These are phyloP conservation scores for Dicentrarchus labrax DNA, from an alignment of 2,113 vertebrate species.

Conservation along the genomic window DNA sequence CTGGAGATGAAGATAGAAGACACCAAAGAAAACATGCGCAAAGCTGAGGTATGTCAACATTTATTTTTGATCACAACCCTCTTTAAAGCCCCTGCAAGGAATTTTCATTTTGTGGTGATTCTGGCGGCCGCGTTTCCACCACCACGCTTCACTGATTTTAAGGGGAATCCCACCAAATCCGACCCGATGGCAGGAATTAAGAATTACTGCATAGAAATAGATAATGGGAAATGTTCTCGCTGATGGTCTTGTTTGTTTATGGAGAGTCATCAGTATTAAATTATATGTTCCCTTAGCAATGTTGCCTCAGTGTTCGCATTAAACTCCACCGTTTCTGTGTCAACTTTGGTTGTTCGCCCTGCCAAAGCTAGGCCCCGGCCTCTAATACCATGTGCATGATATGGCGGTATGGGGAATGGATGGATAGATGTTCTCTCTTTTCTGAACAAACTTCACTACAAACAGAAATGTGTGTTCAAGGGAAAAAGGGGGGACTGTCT, in stretches of 20 bases:
- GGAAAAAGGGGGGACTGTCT: too few relatives aligned
- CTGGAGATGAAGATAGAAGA: conserved; percentile 96
- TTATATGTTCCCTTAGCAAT: background rate
- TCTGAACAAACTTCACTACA: background rate
- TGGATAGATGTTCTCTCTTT: background rate
- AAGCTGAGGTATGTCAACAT: conserved; percentile 88
- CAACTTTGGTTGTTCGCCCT: background rate
- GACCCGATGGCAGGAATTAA: too few relatives aligned
- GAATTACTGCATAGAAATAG: too few relatives aligned
- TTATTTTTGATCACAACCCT: background rate
- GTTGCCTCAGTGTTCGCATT: conserved; percentile 11
- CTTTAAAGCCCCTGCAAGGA: background rate
- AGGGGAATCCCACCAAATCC: too few relatives aligned
- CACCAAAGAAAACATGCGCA: conserved; percentile 94
- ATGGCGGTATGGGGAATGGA: background rate
- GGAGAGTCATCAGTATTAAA: too few relatives aligned
- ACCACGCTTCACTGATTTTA: too few relatives aligned
- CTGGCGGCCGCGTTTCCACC: too few relatives aligned
- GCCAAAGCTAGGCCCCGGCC: background rate
- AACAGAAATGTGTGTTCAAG: background rate
- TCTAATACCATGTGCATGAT: background rate
- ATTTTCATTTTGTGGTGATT: too few relatives aligned
- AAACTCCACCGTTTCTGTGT: background rate
- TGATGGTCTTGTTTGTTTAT: too few relatives aligned
- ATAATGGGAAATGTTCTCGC: too few relatives aligned